Conservation (phyloP, 2,113 vertebrate genomes). For the Apteryx mantelli region DNA sequence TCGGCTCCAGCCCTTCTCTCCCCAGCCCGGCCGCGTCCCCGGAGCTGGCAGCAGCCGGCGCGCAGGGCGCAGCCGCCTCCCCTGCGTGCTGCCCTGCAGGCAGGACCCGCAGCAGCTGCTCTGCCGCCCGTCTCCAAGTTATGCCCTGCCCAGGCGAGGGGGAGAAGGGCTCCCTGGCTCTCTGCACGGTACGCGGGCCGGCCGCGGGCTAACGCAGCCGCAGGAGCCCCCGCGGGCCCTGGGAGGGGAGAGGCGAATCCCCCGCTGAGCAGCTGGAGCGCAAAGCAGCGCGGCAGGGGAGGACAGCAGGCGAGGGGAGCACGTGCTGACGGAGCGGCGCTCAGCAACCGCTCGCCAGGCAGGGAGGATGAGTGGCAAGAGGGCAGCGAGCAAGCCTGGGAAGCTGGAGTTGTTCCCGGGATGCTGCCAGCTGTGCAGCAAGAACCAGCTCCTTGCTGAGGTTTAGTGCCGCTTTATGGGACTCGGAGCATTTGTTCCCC, state of each 20-base stretch:
- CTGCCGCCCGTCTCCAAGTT: rapidly evolving
- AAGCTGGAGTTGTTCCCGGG: background rate
- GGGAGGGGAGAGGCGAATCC: background rate
- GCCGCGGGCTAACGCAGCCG: rapidly evolving
- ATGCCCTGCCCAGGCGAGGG: background rate
- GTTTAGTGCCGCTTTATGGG: background rate
- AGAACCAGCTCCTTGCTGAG: background rate
- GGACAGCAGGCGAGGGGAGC: background rate
- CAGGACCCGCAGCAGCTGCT: background rate
- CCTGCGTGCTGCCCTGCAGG: no score
- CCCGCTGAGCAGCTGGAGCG: background rate
- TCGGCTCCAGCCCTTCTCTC: background rate
- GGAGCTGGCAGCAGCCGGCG: background rate
- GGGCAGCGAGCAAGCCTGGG: rapidly evolving
- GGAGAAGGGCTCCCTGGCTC: rapidly evolving
- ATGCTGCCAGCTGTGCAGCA: slow-evolving; percentile 8
- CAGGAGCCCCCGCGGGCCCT: background rate
- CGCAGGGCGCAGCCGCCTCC: background rate
- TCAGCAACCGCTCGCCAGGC: background rate
- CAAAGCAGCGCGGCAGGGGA: rapidly evolving
- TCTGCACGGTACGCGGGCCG: background rate
- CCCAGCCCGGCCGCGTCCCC: background rate
- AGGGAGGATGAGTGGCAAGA: background rate
- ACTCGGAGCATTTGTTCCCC: background rate
- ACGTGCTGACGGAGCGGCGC: rapidly evolving